Evolutionary conservation across 2,797 vertebrate genomes (phyloP).

Genomic region (Adelosebastes latens): DNA sequence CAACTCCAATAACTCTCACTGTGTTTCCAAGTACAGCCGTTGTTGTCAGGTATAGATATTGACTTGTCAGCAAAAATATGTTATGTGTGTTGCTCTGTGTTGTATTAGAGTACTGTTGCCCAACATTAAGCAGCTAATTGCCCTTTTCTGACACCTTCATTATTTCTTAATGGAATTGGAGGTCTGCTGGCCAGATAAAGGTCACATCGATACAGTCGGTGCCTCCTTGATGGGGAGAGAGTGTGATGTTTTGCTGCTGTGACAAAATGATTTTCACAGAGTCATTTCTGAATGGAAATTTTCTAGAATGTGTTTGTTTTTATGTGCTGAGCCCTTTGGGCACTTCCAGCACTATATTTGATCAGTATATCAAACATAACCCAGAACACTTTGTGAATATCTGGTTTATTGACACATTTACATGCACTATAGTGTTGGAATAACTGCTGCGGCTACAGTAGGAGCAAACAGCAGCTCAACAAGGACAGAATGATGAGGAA

Average conservation of each 20-base stretch:
- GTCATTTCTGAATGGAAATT: conserved; percentile 28
- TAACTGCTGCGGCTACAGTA: not conserved
- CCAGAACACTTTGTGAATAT: not conserved
- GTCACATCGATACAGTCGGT: conserved; percentile 64
- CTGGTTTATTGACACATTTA: conserved; percentile 14
- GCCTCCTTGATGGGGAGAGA: conserved; percentile 48
- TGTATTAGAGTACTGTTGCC: conserved; percentile 73
- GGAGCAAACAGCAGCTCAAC: not conserved
- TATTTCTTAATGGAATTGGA: conserved; percentile 78
- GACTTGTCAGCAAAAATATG: conserved; percentile 75
- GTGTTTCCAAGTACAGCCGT: conserved; percentile 19
- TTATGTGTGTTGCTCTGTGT: not conserved
- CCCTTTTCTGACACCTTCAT: conserved; percentile 82
- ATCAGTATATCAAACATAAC: conserved; percentile 28
- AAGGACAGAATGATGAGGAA: conserved; percentile 26
- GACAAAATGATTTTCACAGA: conserved; percentile 63
- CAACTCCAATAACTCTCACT: not conserved
- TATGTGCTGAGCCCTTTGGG: conserved; percentile 16
- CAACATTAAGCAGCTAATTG: conserved; percentile 83
- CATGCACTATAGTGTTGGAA: not conserved
- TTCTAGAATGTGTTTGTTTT: conserved; percentile 23
- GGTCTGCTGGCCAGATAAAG: conserved; percentile 73
- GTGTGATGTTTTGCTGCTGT: conserved; percentile 46
- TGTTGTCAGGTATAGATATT: conserved; percentile 58
- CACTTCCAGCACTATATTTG: conserved; percentile 27